Evolutionary conservation across 1,140 invertebrate genomes (phyloP), one percentile per base, ranked within the genome.

Genomic region (Drosophila eugracilis): DNA sequence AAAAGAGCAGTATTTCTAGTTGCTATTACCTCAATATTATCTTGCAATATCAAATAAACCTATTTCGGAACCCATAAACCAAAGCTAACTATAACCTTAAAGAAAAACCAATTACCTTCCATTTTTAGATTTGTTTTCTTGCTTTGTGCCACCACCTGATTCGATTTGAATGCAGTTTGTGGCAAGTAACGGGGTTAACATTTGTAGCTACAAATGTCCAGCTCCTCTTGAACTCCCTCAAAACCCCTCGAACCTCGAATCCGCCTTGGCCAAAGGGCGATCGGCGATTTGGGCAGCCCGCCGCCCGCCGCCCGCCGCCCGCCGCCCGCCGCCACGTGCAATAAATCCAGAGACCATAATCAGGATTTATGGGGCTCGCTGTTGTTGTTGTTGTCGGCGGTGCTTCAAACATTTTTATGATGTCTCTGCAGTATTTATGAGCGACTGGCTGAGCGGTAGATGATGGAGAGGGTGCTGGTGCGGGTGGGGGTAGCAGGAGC

Each of bases 391-490:
- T 53, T 62, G 70, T 39, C 58, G 77, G 73, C 75, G 78, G 74
- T 83, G 83, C 78, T 83, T 88, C 78, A 88, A 88, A 88, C 83
- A 89, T 89, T 88, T 88, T 88, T 88, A 88, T 88, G 83, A 89
- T 88, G 83, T 88, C 83, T 89, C 84, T 88, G 81, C 83, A 89
- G 78, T 76, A 89, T 88, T 88, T 88, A 88, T 88, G 83, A 89
- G 83, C 34, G 59, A 47, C 28, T 34, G 37, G 47, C 45, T 32
- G 30, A 39, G 30, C 5, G 26, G 36, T n/a, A 9, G 22, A 26
- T 6, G 45, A 21, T n/a, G n/a, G n/a, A n/a, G n/a, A n/a, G n/a
- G n/a, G n/a, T n/a, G n/a, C n/a, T n/a, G n/a, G n/a, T n/a, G n/a
- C n/a, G 30, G 30, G 12, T 32, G 30, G 47, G 7, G 54, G n/a